phyloP scores from a whole-genome alignment of 2,797 vertebrate species.

The Sebastes iracundus region DNA sequence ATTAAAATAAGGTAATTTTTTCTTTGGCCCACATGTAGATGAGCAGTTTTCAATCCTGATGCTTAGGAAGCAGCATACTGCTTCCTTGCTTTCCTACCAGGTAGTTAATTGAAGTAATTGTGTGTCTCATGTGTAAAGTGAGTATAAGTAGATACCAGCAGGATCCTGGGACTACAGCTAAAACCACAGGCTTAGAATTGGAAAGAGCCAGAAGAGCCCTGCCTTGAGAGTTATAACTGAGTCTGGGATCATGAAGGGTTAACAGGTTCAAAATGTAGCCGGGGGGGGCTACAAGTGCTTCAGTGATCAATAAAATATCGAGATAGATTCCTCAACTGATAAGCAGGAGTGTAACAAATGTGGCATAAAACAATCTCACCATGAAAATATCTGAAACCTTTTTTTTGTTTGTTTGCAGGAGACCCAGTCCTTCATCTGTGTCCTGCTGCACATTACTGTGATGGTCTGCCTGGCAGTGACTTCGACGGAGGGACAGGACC shows the following conservation, averaged over 20 bases:
- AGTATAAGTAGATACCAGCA: background rate
- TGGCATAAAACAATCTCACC: background rate
- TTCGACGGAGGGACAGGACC: slow-evolving; percentile 70
- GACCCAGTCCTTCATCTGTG: slow-evolving; percentile 79
- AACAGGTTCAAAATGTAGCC: background rate
- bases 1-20: background rate
- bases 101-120: background rate
- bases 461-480: slow-evolving; percentile 75
- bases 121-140: background rate
- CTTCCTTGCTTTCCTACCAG: background rate
- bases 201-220: background rate
- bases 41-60: background rate
- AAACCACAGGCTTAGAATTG: background rate
- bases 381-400: background rate
- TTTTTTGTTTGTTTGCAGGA: slow-evolving; percentile 72
- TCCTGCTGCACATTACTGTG: slow-evolving; percentile 89
- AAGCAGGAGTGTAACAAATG: background rate
- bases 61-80: background rate
- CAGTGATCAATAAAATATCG: slow-evolving; percentile 3
- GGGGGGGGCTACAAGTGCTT: background rate
- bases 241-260: background rate
- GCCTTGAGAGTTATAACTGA: background rate
- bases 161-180: background rate
- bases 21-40: background rate
- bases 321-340: background rate